Base-by-base conservation (phyloP, 53 echinoderm and acorn worm genomes). In the Zoroaster sp. region DNA sequence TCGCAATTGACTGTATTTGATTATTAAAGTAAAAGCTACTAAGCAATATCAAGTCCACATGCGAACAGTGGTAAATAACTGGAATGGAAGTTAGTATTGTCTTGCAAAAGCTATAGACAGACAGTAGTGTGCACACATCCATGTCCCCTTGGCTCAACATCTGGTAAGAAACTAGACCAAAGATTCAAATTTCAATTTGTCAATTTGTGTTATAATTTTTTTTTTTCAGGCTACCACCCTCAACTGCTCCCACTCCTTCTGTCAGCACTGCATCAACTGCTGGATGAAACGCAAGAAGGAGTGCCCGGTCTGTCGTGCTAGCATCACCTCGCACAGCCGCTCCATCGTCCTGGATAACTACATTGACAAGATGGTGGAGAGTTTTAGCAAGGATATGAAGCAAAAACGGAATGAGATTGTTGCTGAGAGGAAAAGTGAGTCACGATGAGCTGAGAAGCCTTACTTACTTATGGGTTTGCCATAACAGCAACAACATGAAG, bases 311-410 rank as follows among this genome's bases (percentile, higher is more conserved):
- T 99, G 99, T 77, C 89, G 99, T 0, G 83, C 82, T 9, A 17
- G 39, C 6, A 93, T 93, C 54, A 96, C 83, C 13, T 94, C 95
- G 13, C 91, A 94, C 88, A 96, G 89, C 47, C 91, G 75, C 54
- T 96, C 96, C 42, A 93, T 99, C 25, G 99, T 99, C 1, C 92
- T 99, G 17, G 99, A 99, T 76, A 99, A 95, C 90, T 99, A 99
- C 93, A 99, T 99, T 40, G 96, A 96, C 86, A 99, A 96, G 91
- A 99, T 99, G 99, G 93, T 99, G 40, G 99, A 96, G 77, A 89
- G 77, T 18, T 83, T 99, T 3, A 88, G 87, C 38, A 94, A 96
- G 5, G 99, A 99, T 32, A 92, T 94, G 36, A 99, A 94, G 74
- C 55, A 76, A 18, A 92, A 90, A 45, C 74, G 99, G 37, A 92